These are phyloP conservation scores for Spodoptera exigua DNA, from an alignment of 2,888 invertebrate genomes.

Conservation along the genomic window DNA sequence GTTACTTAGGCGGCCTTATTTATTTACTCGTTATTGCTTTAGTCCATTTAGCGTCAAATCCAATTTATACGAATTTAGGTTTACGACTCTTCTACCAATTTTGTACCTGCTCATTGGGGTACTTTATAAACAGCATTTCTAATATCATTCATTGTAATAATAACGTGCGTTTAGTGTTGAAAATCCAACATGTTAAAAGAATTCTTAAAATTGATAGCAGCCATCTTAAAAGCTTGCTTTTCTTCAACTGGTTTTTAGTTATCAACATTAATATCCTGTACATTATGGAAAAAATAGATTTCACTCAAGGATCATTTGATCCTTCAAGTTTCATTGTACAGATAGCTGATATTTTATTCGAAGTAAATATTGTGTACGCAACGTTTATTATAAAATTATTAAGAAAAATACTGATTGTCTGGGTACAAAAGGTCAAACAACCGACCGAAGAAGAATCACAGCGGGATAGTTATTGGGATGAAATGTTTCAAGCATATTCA, in stretches of 20 bases:
- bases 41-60: no score
- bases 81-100: no score
- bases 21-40: no score
- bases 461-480: conserved; percentile 6
- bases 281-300: background rate
- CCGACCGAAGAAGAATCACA: background rate
- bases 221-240: background rate
- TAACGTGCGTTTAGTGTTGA: conserved; percentile 18
- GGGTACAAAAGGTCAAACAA: conserved; percentile 12
- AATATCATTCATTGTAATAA: conserved; percentile 16
- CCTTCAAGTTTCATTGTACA: background rate
- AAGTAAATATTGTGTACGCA: conserved; percentile 26
- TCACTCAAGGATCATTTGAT: no score
- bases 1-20: no score
- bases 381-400: conserved; percentile 23
- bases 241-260: conserved; percentile 14
- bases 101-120: conserved; percentile 8
- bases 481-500: conserved; percentile 16
- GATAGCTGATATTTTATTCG: conserved; percentile 18
- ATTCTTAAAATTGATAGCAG: conserved; percentile 14
- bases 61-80: no score
- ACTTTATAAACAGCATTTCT: conserved; percentile 18
- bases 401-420: conserved; percentile 5
- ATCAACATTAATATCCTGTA: conserved; percentile 17
- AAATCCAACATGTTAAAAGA: conserved; percentile 25